phyloP scores from a whole-genome alignment of 2,113 vertebrate genomes.

The Pseudorectes ferrugineus region DNA sequence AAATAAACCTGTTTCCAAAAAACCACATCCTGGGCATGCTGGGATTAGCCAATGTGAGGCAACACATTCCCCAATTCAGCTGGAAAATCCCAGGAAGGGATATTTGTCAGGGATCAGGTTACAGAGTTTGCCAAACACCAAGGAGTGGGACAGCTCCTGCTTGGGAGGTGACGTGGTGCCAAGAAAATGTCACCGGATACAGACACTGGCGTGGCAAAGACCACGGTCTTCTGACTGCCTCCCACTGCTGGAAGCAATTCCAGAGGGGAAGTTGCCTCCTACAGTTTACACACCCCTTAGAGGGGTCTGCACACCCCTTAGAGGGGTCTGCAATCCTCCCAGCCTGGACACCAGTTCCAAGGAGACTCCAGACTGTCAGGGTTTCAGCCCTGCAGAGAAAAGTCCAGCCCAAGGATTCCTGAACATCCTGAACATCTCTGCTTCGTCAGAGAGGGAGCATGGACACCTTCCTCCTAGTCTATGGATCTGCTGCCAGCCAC shows the following conservation, averaged over 20 bases:
- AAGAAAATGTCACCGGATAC: accelerated
- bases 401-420: neutral
- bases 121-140: neutral
- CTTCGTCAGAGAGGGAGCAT: accelerated
- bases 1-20: neutral
- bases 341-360: accelerated
- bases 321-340: neutral
- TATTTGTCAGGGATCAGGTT: neutral
- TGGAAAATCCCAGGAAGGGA: neutral
- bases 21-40: no score
- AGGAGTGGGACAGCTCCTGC: neutral
- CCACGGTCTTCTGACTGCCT: accelerated
- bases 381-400: neutral
- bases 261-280: neutral
- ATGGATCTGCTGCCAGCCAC: neutral
- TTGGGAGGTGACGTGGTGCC: accelerated
- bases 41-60: accelerated
- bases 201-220: accelerated
- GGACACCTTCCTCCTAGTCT: accelerated
- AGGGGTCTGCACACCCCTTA: neutral
- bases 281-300: neutral
- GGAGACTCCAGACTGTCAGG: accelerated
- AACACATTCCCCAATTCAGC: neutral
- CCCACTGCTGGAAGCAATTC: neutral
- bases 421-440: neutral